Percentiles rank a stretch among this genome's conserved stretches.
phyloP scores from a whole-genome alignment of 2,113 vertebrate genomes.

The Xenopus tropicalis region DNA sequence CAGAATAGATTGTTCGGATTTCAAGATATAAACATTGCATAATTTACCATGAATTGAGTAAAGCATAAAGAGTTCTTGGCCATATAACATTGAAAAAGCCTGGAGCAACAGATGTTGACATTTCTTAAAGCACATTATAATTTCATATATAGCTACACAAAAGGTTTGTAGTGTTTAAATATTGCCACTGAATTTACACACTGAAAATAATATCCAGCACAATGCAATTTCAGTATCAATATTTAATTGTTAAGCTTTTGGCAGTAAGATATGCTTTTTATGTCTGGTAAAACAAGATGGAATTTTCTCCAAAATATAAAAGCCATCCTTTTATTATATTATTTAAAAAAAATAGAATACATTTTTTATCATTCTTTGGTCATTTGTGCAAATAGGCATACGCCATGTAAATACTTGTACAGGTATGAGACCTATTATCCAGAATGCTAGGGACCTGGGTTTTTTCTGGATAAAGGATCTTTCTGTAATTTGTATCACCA shows the following conservation, averaged over 20 bases:
- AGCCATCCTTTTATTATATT: background rate
- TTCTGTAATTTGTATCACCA: no score
- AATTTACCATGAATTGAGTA: no score
- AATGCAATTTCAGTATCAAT: background rate
- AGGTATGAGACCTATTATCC: no score
- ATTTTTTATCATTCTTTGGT: background rate
- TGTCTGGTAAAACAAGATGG: background rate
- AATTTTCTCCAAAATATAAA: background rate
- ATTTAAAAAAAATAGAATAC: background rate
- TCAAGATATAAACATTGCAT: no score
- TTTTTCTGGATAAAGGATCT: no score
- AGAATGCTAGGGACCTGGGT: no score
- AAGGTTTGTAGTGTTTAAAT: background rate
- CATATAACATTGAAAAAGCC: background rate
- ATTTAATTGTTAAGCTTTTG: background rate
- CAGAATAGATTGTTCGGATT: no score
- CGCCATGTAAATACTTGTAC: no score
- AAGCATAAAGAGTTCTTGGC: no score
- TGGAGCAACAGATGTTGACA: slow-evolving; percentile 1
- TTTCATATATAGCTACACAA: background rate
- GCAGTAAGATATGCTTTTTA: background rate
- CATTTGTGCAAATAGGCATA: no score
- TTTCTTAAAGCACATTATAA: background rate
- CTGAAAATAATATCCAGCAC: background rate
- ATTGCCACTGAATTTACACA: background rate